These are phyloP conservation scores for Branchipolynoe longqiensis DNA, from an alignment of 2,888 invertebrate genomes.

Conservation along the genomic window DNA sequence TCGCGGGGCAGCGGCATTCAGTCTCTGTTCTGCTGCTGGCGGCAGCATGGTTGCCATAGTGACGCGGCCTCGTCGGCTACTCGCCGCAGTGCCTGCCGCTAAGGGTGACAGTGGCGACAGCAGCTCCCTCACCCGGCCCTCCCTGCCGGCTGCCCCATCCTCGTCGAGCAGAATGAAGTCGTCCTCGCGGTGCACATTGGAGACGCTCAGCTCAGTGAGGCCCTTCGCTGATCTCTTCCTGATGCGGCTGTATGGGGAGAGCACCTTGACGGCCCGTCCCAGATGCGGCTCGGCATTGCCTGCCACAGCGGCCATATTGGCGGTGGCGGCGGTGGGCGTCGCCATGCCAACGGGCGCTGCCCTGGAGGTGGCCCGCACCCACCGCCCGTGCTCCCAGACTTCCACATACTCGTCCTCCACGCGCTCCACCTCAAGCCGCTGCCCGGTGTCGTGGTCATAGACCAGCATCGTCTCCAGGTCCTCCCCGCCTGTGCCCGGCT, in stretches of 20 bases:
- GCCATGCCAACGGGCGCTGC: not conserved
- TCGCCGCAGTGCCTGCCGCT: not conserved
- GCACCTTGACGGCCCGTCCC: not conserved
- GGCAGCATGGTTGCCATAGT: no score
- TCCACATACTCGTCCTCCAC: conserved; percentile 51
- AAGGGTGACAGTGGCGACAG: not conserved
- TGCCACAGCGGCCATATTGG: not conserved
- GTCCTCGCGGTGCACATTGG: not conserved
- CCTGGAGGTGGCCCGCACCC: not conserved
- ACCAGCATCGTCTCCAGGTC: conserved; percentile 3
- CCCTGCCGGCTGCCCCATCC: not conserved
- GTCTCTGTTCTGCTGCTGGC: not conserved
- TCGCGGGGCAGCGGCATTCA: no score
- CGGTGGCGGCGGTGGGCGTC: not conserved
- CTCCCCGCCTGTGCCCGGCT: not conserved
- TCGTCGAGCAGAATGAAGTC: conserved; percentile 34
- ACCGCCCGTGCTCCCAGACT: conserved; percentile 40
- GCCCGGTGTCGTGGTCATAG: conserved; percentile 38
- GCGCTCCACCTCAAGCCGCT: conserved; percentile 21
- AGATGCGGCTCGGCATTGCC: not conserved
- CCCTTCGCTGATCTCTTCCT: not conserved
- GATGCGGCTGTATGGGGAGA: conserved; percentile 13
- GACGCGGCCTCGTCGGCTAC: no score
- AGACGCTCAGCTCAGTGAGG: not conserved
- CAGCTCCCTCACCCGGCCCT: not conserved